A percentile compares a stretch with the other conserved stretches of the same genome.
Evolutionary conservation across 2,888 invertebrate genomes (phyloP).

Genomic region (Orchestes rusci): DNA sequence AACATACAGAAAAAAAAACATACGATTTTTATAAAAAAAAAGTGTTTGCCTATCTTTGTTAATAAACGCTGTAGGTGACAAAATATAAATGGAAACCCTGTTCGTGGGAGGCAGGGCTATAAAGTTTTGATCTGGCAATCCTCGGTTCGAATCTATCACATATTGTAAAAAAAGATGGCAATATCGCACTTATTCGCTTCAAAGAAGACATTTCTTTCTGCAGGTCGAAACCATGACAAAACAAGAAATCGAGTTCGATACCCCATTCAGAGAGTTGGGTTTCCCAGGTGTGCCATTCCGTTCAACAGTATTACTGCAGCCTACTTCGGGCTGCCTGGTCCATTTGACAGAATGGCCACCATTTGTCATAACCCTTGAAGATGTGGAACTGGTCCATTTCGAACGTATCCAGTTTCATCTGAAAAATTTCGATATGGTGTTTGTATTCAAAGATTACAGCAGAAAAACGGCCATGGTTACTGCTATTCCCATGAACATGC

Average conservation of each 20-base stretch:
- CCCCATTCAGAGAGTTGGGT: conserved; percentile 95
- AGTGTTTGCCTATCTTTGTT: too few species aligned
- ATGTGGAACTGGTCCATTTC: conserved; percentile 97
- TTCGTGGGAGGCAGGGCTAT: too few species aligned
- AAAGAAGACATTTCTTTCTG: too few species aligned
- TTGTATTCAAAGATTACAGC: conserved; percentile 96
- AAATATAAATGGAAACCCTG: too few species aligned
- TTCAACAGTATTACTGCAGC: conserved; percentile 91
- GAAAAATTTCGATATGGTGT: conserved; percentile 99
- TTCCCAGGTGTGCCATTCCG: conserved; percentile 97
- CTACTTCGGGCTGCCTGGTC: conserved; percentile 96
- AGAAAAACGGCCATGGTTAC: conserved; percentile 94
- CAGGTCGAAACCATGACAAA: conserved; percentile 88
- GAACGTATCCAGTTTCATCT: conserved; percentile 98
- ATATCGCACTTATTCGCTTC: too few species aligned
- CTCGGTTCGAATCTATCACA: too few species aligned
- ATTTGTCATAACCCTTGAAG: conserved; percentile 95
- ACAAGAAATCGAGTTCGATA: conserved; percentile 96
- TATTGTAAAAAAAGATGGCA: too few species aligned
- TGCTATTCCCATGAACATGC: conserved; percentile 98
- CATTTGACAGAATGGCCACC: conserved; percentile 99
- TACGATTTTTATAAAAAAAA: too few species aligned
- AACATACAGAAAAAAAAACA: too few species aligned
- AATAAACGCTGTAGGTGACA: too few species aligned
- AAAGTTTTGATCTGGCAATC: too few species aligned